A percentile compares a stretch with the other conserved stretches of the same genome.
These are phyloP conservation scores for Cebus imitator DNA, from an alignment of 2,113 vertebrate species.

Conservation along the genomic window DNA sequence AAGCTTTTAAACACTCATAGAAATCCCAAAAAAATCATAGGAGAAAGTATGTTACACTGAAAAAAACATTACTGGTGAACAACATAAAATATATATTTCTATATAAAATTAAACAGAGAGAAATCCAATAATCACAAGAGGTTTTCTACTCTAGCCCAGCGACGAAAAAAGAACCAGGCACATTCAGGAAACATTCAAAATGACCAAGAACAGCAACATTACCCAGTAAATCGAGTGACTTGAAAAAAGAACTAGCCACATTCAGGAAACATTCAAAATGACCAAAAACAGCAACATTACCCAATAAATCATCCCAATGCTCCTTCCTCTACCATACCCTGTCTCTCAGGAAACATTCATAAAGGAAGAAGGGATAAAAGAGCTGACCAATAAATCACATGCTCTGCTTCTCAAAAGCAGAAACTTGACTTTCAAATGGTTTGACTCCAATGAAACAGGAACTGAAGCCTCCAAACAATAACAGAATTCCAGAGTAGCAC, in stretches of 20 bases:
- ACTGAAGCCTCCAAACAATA: not conserved
- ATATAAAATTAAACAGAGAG: not conserved
- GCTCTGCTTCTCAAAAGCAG: not conserved
- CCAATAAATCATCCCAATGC: not conserved
- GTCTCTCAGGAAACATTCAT: not conserved
- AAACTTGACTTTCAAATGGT: conserved; percentile 16
- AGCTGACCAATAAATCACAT: not conserved
- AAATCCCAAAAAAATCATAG: not conserved
- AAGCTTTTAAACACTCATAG: not conserved
- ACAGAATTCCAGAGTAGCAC: not conserved
- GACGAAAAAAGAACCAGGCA: not conserved
- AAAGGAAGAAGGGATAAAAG: not conserved
- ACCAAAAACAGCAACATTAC: not conserved
- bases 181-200: conserved; percentile 12
- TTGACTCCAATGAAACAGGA: not conserved
- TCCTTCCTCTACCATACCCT: not conserved
- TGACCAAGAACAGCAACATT: not conserved
- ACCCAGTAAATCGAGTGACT: not conserved
- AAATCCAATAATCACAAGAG: not conserved
- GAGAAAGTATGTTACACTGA: not conserved
- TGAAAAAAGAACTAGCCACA: not conserved
- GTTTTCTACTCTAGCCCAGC: not conserved
- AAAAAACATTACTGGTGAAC: not conserved
- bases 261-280: conserved; percentile 16
- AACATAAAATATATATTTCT: not conserved